Conservation (phyloP, 2,888 invertebrate genomes). For the Euzetes globulus region DNA sequence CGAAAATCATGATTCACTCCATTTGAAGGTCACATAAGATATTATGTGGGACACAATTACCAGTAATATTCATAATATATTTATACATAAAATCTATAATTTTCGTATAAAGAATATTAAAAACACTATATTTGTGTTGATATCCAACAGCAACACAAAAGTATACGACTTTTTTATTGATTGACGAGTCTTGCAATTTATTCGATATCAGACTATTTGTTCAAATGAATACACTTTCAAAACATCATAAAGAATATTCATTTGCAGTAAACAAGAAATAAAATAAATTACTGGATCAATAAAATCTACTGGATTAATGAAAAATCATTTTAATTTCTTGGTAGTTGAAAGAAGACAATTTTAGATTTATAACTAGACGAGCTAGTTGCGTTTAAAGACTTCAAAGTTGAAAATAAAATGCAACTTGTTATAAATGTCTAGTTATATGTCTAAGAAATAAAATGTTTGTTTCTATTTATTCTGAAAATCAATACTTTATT, state of each 20-base stretch:
- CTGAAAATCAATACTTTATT: not conserved
- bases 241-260: not conserved
- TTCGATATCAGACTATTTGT: not conserved
- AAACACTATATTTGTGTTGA: not conserved
- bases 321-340: no score
- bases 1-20: conserved; percentile 4
- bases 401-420: no score
- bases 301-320: no score
- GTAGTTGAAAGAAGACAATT: no score
- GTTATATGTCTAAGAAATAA: no score
- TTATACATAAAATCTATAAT: no score
- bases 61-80: not conserved
- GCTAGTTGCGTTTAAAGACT: no score
- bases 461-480: not conserved
- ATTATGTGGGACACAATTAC: not conserved
- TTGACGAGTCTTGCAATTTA: not conserved
- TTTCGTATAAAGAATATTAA: not conserved
- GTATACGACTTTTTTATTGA: not conserved
- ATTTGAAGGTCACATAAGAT: not conserved
- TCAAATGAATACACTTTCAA: not conserved
- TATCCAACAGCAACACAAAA: not conserved
- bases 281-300: no score
- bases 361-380: no score
- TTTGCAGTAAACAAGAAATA: not conserved
- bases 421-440: no score